Evolutionary conservation across 1,140 invertebrate species (phyloP).

Genomic region (Vollenhovia emeryi): DNA sequence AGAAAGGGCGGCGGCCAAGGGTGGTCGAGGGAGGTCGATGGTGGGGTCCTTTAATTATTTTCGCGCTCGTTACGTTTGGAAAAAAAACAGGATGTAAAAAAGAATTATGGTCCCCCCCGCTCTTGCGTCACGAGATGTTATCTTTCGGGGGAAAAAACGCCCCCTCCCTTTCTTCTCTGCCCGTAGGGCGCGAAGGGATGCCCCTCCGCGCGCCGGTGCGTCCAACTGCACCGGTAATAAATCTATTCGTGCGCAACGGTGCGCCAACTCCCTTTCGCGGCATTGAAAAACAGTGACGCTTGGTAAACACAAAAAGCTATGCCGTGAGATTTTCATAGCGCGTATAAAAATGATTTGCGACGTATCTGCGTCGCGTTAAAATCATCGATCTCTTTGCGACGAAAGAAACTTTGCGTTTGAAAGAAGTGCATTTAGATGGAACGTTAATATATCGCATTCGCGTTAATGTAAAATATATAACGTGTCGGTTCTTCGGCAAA

Average conservation of each 20-base stretch:
- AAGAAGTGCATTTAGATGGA: not conserved
- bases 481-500: not conserved
- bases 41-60: conserved; percentile 39
- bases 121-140: conserved; percentile 10
- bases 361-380: not conserved
- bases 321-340: conserved; percentile 14
- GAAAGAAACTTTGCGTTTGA: not conserved
- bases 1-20: not conserved
- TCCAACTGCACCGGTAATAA: conserved; percentile 32
- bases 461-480: not conserved
- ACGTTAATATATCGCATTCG: not conserved
- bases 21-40: not conserved
- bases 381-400: not conserved
- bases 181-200: not conserved
- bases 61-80: conserved; percentile 20
- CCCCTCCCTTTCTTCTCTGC: not conserved
- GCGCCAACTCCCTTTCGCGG: not conserved
- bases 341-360: not conserved
- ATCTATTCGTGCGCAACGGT: conserved; percentile 43
- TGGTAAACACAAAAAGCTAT: conserved; percentile 1
- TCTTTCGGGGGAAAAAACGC: not conserved
- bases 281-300: conserved; percentile 5
- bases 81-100: conserved; percentile 21
- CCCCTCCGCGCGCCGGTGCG: not conserved
- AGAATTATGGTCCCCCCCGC: not conserved